Percentiles rank a stretch among this genome's conserved stretches.
These are phyloP conservation scores for Smutsia gigantea DNA, from an alignment of 2,797 vertebrate species.

Conservation along the genomic window DNA sequence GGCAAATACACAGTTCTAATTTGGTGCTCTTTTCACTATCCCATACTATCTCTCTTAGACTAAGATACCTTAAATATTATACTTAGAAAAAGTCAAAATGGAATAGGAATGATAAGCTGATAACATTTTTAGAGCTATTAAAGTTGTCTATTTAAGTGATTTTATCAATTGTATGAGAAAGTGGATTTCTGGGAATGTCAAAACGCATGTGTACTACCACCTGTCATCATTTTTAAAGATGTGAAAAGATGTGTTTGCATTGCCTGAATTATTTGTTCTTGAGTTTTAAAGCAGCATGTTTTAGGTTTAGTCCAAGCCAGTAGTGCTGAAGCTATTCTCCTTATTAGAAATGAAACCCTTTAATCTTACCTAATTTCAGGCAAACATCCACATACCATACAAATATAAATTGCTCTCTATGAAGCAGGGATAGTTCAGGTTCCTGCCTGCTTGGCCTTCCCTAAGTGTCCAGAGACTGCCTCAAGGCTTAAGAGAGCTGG, in stretches of 20 bases:
- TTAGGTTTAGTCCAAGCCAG: constrained; percentile 29
- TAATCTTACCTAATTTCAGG: constrained; percentile 37
- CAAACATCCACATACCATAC: not conserved
- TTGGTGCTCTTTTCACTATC: constrained; percentile 7
- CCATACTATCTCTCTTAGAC: not conserved
- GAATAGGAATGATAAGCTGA: constrained; percentile 17
- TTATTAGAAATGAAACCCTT: constrained; percentile 49
- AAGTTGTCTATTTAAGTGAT: constrained; percentile 33
- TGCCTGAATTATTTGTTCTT: constrained; percentile 10
- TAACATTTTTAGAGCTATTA: constrained; percentile 50
- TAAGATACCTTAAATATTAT: constrained; percentile 49
- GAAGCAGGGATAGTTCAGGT: constrained; percentile 15
- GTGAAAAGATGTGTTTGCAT: constrained; percentile 51
- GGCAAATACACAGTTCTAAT: constrained; percentile 34
- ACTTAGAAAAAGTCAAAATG: constrained; percentile 54
- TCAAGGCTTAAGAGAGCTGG: not conserved
- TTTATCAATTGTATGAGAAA: constrained; percentile 18
- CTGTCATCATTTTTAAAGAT: constrained; percentile 49
- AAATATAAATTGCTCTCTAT: constrained; percentile 28
- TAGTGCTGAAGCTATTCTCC: constrained; percentile 42
- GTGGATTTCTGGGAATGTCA: not conserved
- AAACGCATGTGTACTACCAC: not conserved
- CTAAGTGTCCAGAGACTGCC: not conserved
- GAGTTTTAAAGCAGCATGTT: constrained; percentile 46
- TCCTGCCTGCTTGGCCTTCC: not conserved